Evolutionary conservation across 2,113 vertebrate genomes (phyloP).

Genomic region (Lycaon pictus): DNA sequence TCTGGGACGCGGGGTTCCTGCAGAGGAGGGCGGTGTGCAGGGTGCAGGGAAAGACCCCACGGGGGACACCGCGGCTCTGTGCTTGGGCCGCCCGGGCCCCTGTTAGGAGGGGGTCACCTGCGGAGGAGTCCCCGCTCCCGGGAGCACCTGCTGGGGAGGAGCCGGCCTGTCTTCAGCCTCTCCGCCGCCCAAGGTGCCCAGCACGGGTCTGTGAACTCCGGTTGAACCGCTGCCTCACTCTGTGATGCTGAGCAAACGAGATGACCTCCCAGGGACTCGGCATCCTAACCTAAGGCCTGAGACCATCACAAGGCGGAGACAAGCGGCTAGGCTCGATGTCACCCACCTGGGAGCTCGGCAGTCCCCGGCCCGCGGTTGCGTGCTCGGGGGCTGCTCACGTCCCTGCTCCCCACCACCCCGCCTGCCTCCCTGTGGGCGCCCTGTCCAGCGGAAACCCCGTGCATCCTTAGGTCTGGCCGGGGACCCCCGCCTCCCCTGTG

Average conservation of each 20-base stretch:
- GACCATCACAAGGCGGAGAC: not conserved
- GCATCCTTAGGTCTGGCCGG: not conserved
- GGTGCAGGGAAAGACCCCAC: not conserved
- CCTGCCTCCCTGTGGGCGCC: rapidly evolving
- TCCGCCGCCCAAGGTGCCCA: not conserved
- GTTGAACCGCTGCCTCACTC: not conserved
- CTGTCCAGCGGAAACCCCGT: not conserved
- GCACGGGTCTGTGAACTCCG: not conserved
- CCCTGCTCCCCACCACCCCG: not conserved
- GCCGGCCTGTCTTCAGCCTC: not conserved
- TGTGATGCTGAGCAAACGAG: not conserved
- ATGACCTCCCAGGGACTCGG: not conserved
- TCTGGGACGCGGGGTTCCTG: rapidly evolving
- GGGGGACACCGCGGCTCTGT: not conserved
- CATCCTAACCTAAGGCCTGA: not conserved
- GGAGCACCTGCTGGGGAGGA: not conserved
- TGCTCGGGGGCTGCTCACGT: rapidly evolving
- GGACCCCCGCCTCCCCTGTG: not conserved
- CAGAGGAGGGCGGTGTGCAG: not conserved
- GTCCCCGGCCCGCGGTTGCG: rapidly evolving
- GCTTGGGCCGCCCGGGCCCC: too few species aligned
- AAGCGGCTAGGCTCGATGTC: too few species aligned
- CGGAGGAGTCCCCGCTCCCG: not conserved
- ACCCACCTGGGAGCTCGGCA: rapidly evolving
- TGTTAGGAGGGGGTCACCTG: too few species aligned